Evolutionary conservation across 2,888 invertebrate species (phyloP).

Genomic region (Ormyrus pomaceus): DNA sequence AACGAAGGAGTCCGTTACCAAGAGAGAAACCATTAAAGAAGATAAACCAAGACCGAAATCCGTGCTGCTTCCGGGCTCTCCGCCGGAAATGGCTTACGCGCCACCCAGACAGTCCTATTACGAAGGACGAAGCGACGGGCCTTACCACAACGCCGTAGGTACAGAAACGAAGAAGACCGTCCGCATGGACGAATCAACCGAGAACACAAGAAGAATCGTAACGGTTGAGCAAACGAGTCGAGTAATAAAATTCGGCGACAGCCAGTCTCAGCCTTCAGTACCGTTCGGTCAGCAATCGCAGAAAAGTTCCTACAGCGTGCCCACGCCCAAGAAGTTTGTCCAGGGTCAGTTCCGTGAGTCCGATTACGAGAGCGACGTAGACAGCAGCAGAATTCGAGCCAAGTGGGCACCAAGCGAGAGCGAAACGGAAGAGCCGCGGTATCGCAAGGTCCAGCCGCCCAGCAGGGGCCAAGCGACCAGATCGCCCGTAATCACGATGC

Average conservation of each 20-base stretch:
- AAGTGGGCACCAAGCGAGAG: constrained; percentile 82
- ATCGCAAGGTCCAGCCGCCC: constrained; percentile 81
- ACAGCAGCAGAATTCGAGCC: constrained; percentile 79
- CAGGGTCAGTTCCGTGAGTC: constrained; percentile 82
- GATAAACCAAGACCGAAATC: constrained; percentile 67
- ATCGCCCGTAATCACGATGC: constrained; percentile 77
- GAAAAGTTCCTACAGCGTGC: constrained; percentile 66
- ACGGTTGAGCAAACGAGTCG: constrained; percentile 84
- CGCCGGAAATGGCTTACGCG: constrained; percentile 79
- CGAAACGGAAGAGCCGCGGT: constrained; percentile 79
- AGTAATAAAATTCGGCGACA: constrained; percentile 82
- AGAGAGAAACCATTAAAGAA: constrained; percentile 57
- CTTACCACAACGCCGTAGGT: constrained; percentile 80
- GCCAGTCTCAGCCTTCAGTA: constrained; percentile 47
- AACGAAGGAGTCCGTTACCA: constrained; percentile 56
- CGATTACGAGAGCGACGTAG: constrained; percentile 84
- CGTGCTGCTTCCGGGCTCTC: constrained; percentile 78
- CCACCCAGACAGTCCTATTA: constrained; percentile 77
- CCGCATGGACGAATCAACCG: constrained; percentile 83
- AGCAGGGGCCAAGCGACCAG: constrained; percentile 69
- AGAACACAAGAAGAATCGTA: constrained; percentile 81
- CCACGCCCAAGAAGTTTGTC: constrained; percentile 81
- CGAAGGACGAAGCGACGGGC: constrained; percentile 78
- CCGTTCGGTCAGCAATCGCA: constrained; percentile 38
- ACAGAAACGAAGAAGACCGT: constrained; percentile 84